These are phyloP conservation scores for Lateolabrax maculatus DNA, from an alignment of 2,797 vertebrate genomes.

Conservation along the genomic window DNA sequence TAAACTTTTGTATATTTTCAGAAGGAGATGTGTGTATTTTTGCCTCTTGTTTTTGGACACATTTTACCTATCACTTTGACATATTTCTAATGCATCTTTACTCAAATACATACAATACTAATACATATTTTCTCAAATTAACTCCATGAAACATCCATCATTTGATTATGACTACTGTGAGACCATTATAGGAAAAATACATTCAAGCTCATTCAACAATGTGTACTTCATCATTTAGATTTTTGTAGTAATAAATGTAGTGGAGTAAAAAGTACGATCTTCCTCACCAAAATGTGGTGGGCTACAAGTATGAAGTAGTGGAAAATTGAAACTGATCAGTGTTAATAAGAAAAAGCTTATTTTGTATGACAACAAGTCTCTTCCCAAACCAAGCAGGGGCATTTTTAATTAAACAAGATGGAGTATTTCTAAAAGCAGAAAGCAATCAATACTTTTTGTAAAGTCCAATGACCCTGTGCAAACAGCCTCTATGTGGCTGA, in stretches of 20 bases:
- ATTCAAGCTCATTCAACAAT: background rate
- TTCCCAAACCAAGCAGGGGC: background rate
- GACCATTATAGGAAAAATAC: background rate
- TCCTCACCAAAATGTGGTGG: background rate
- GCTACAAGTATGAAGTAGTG: background rate
- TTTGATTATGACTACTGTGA: background rate
- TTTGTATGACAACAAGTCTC: background rate
- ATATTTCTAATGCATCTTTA: constrained; percentile 6
- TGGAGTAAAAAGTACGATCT: background rate
- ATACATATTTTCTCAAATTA: background rate
- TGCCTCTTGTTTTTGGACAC: constrained; percentile 32
- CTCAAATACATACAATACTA: no score
- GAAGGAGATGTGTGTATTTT: constrained; percentile 61
- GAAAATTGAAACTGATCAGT: background rate
- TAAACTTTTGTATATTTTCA: constrained; percentile 85
- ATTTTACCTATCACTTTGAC: background rate
- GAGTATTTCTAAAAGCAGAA: background rate
- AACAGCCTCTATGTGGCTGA: background rate
- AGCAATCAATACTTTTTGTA: background rate
- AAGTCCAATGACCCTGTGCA: constrained; percentile 3
- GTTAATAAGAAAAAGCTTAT: background rate
- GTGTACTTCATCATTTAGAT: no score
- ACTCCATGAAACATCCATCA: background rate
- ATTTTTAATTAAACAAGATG: background rate
- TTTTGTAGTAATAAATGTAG: no score